phyloP scores from a whole-genome alignment of 2,113 vertebrate species.

The Felis chaus region DNA sequence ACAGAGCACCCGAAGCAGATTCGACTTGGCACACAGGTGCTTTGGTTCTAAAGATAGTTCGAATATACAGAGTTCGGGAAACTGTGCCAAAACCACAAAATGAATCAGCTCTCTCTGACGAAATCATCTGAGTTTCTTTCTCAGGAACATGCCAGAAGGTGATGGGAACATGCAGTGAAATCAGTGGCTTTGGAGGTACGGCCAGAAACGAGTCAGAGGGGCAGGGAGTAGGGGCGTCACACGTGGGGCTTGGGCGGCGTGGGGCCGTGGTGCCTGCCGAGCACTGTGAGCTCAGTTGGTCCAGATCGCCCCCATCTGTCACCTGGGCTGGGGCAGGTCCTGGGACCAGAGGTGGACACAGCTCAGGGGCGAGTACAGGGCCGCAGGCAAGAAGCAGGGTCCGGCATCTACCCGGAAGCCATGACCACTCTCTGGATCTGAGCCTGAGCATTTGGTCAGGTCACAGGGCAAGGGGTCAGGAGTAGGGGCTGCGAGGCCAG shows the following conservation, averaged over 20 bases:
- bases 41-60: background rate
- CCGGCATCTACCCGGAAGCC: rapidly evolving
- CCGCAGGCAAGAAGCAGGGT: background rate
- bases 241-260: rapidly evolving
- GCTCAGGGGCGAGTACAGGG: background rate
- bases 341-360: background rate
- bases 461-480: background rate
- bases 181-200: background rate
- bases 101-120: background rate
- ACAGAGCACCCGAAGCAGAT: rapidly evolving
- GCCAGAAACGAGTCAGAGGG: rapidly evolving
- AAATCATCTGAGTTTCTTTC: background rate
- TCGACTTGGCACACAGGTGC: background rate
- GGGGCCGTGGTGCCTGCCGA: rapidly evolving
- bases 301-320: rapidly evolving
- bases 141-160: background rate
- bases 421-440: rapidly evolving
- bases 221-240: rapidly evolving
- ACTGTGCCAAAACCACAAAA: background rate
- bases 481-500: background rate
- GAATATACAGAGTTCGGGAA: background rate
- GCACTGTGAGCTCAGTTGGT: rapidly evolving
- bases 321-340: background rate
- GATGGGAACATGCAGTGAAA: rapidly evolving
- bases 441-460: background rate